Evolutionary conservation across 2,888 invertebrate genomes (phyloP), one percentile per base, ranked within the genome.

Genomic region (Trilocha varians): DNA sequence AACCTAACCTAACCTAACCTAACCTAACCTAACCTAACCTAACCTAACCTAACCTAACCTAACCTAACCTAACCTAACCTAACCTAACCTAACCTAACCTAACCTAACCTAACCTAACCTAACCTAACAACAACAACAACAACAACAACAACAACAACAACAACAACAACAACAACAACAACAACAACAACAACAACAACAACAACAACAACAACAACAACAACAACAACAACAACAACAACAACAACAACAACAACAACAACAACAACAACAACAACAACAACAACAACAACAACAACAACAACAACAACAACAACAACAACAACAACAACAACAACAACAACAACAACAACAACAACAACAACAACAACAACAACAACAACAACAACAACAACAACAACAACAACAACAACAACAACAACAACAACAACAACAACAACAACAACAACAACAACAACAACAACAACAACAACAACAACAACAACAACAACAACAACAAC

Each of bases 41-140:
- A 45, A 47, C 44, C 47, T 45, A 47, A 47, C 47, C 47, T 45
- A 45, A 47, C 47, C 47, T 47, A 45, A 47, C 45, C 47, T 45
- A 47, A 47, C 47, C 47, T 47, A 47, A 47, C 47, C 47, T 47
- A 47, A 47, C 47, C 47, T 45, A 47, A 47, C 47, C 47, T 45
- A 45, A 47, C 47, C 47, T 47, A 47, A 47, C 47, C 47, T 45
- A 47, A 47, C 47, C 47, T 45, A 47, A 47, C 47, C 47, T 43
- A 47, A 47, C 47, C 47, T 47, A 45, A 45, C 45, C 47, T 43
- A 45, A 47, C 47, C n/a, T n/a, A n/a, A n/a, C n/a, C n/a, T n/a
- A n/a, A n/a, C n/a, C n/a, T n/a, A n/a, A n/a, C n/a, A n/a, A 37
- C 33, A 38, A 25, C 38, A 15, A 14, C 32, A 25, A 32, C 32